Evolutionary conservation across 2,113 vertebrate species (phyloP), one percentile per base, ranked within the genome.

Genomic region (Sturnira hondurensis): DNA sequence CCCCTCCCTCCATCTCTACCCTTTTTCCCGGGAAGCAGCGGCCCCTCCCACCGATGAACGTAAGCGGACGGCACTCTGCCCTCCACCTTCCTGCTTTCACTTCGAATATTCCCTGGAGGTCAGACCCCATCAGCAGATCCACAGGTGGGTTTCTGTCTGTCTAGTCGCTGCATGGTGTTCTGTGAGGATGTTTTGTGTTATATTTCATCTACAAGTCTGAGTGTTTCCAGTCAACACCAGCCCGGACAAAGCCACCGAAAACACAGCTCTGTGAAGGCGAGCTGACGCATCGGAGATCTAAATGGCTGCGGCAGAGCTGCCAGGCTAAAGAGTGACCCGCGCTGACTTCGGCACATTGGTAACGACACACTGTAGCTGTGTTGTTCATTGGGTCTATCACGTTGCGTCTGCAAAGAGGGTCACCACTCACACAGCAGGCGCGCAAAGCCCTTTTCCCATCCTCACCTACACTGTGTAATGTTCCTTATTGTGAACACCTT

Each of bases 341-440:
- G 8, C 33, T 4, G 8, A 36, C 65, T n/a, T 17, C 3, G 33
- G 15, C 65, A 65, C 33, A 19, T 67, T 20, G 17, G 17, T 4
- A 10, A 11, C 2, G 16, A 68, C n/a, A 10, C 16, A 1, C n/a
- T 20, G 1, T 4, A 36, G 4, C 63, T n/a, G 2, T 17, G 3
- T 4, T n/a, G 17, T 31, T 11, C 33, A 16, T 15, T 33, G 63
- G 1, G 31, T 65, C 63, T n/a, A 3, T 65, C n/a, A 19, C 33
- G 1, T 11, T 36, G n/a, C 20, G 9, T 71, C 38, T 13, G 11
- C 26, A 45, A 4, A 82, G 15, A 28, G 3, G 16, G 6, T 14
- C 5, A 1, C 52, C n/a, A 26, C 17, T 7, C 10, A 24, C 13
- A 2, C 0, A 6, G 7, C 31, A 6, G 1, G 4, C 11, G 1